These are phyloP conservation scores for Leptura quadrifasciata DNA, from an alignment of 2,888 invertebrate species.

Conservation along the genomic window DNA sequence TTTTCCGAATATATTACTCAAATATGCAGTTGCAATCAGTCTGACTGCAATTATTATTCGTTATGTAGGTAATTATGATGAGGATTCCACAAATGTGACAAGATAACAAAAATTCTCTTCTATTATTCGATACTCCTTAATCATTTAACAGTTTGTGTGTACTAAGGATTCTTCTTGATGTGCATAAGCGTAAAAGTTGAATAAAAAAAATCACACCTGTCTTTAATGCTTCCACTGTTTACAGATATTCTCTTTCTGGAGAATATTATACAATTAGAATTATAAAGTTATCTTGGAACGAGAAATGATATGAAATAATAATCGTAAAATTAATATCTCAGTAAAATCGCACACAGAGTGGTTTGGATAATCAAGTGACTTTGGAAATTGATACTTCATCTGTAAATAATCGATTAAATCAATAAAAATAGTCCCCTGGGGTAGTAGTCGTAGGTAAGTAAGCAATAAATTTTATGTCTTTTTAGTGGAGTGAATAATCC, in stretches of 20 bases:
- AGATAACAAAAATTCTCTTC: background rate
- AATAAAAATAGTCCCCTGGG: slow-evolving; percentile 10
- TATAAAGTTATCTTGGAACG: background rate
- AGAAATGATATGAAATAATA: slow-evolving; percentile 23
- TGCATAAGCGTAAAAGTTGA: background rate
- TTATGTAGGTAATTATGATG: too few species aligned
- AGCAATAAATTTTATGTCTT: slow-evolving; percentile 26
- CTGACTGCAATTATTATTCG: too few species aligned
- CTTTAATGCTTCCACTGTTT: slow-evolving; percentile 9
- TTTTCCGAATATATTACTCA: too few species aligned
- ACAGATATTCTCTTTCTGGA: background rate
- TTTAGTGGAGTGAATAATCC: slow-evolving; percentile 5
- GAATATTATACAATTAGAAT: slow-evolving; percentile 8
- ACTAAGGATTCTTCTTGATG: background rate
- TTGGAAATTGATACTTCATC: slow-evolving; percentile 19
- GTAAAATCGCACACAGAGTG: slow-evolving; percentile 20
- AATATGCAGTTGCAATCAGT: too few species aligned
- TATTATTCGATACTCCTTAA: background rate
- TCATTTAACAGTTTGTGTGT: background rate
- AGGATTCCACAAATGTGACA: too few species aligned
- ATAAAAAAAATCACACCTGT: slow-evolving; percentile 17
- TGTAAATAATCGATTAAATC: slow-evolving; percentile 19
- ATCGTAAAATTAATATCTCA: slow-evolving; percentile 29
- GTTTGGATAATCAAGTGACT: slow-evolving; percentile 28
- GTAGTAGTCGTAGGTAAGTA: background rate